phyloP scores from a whole-genome alignment of 2,888 invertebrate genomes.

The Plagodis pulveraria region DNA sequence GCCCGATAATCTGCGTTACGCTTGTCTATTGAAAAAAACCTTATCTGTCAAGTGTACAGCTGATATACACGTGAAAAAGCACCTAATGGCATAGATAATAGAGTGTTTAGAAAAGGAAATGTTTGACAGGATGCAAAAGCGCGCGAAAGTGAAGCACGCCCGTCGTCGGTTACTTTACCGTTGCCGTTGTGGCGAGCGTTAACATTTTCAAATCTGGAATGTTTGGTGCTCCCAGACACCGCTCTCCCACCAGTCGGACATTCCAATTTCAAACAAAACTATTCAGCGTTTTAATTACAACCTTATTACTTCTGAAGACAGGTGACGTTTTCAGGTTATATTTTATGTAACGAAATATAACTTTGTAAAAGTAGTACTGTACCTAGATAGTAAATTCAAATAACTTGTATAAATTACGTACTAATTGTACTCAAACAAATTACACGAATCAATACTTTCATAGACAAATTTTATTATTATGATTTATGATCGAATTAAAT shows the following conservation, averaged over 20 bases:
- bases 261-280: conserved; percentile 2
- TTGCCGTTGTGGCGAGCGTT: conserved; percentile 62
- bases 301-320: too few relatives aligned
- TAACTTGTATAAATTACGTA: too few relatives aligned
- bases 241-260: conserved; percentile 26
- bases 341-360: too few relatives aligned
- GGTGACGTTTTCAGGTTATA: too few relatives aligned
- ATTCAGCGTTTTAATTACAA: conserved; percentile 2
- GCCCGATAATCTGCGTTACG: conserved; percentile 16
- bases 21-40: conserved; percentile 32
- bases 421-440: too few relatives aligned
- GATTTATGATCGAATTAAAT: too few relatives aligned
- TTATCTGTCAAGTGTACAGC: conserved; percentile 39
- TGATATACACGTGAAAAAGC: conserved; percentile 7
- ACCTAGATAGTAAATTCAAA: too few relatives aligned
- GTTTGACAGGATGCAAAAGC: conserved; percentile 50
- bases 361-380: too few relatives aligned
- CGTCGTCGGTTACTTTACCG: conserved; percentile 67
- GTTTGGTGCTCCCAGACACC: conserved; percentile 32
- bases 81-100: conserved; percentile 7
- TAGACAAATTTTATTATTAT: too few relatives aligned
- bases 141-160: conserved; percentile 53
- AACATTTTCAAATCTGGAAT: conserved; percentile 47
- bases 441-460: too few relatives aligned
- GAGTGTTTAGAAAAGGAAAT: conserved; percentile 15